phyloP scores from a whole-genome alignment of 2,888 invertebrate species.

The Bellardia bayeri region DNA sequence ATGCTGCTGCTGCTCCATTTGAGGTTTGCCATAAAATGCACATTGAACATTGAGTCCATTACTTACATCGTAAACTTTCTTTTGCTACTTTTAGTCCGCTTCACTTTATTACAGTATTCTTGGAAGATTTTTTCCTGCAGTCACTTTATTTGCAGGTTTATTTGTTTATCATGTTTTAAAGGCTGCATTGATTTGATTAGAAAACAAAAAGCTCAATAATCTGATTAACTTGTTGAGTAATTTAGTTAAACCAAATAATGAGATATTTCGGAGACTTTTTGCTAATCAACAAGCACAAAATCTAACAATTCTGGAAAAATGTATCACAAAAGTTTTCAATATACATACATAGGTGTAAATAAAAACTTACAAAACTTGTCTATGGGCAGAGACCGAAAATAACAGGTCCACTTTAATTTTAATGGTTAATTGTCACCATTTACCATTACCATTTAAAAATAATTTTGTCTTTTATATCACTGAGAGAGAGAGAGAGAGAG shows the following conservation, averaged over 20 bases:
- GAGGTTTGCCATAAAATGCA: slow-evolving; percentile 27
- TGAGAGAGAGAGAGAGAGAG: too few species aligned
- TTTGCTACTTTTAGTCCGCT: background rate
- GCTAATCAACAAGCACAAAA: too few species aligned
- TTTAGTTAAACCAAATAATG: background rate
- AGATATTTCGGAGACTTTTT: too few species aligned
- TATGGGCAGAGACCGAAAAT: too few species aligned
- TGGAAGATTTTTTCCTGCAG: background rate
- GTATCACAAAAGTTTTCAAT: too few species aligned
- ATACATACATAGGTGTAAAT: too few species aligned
- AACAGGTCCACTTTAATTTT: too few species aligned
- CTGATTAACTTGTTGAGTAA: background rate
- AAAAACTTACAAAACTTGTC: too few species aligned
- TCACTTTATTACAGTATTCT: slow-evolving; percentile 13
- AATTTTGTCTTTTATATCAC: too few species aligned
- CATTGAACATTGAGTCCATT: slow-evolving; percentile 34
- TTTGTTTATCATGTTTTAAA: background rate
- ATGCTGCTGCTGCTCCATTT: slow-evolving; percentile 1
- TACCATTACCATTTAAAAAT: too few species aligned
- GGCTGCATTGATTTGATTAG: background rate
- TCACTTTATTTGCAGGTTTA: background rate
- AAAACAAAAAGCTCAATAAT: background rate
- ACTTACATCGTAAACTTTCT: slow-evolving; percentile 9
- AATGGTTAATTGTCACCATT: too few species aligned
- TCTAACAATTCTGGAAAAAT: too few species aligned